Conservation (phyloP, 2,888 invertebrate species). For the Stegophylla sp. region DNA sequence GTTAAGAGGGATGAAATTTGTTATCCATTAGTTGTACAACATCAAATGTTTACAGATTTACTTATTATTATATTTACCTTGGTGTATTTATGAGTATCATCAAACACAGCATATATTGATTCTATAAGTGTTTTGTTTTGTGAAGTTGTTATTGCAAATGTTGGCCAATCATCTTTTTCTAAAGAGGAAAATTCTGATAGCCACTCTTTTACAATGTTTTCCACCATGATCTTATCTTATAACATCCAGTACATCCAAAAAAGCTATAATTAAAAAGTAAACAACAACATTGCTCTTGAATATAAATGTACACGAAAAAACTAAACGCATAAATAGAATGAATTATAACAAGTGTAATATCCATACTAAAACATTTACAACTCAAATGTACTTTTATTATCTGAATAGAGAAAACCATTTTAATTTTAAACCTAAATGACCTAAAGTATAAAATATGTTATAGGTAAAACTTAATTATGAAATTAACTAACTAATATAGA, state of each 20-base stretch:
- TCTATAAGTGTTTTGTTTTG: constrained; percentile 84
- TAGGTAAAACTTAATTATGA: background rate
- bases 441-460: background rate
- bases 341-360: background rate
- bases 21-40: no score
- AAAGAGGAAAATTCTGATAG: constrained; percentile 78
- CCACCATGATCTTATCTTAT: constrained; percentile 61
- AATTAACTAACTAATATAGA: background rate
- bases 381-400: no score
- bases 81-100: constrained; percentile 66
- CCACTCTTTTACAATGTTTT: constrained; percentile 76
- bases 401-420: background rate
- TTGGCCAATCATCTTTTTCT: constrained; percentile 77
- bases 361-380: background rate
- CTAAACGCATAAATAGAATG: background rate
- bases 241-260: constrained; percentile 4
- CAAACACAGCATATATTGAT: constrained; percentile 79
- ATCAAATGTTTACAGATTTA: no score
- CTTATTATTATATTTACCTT: constrained; percentile 47
- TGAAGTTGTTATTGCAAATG: constrained; percentile 80
- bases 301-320: background rate
- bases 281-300: background rate
- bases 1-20: no score
- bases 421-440: constrained; percentile 5
- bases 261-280: background rate